These are phyloP conservation scores for Ruditapes philippinarum DNA, from an alignment of 1,140 invertebrate genomes.

Conservation along the genomic window DNA sequence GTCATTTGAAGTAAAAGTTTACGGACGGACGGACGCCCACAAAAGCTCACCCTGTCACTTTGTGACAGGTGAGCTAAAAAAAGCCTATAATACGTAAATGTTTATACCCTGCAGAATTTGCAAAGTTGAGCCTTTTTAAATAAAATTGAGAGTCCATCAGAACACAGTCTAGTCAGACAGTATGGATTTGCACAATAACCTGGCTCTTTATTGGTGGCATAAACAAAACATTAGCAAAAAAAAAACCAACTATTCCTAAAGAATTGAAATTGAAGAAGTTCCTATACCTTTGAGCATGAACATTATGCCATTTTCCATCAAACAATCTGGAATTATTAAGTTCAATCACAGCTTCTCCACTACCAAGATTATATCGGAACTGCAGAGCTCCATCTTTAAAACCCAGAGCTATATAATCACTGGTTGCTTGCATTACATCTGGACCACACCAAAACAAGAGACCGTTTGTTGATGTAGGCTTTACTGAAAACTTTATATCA, in stretches of 20 bases:
- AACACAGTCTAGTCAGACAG: too few relatives aligned
- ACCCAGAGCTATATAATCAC: slow-evolving; percentile 94
- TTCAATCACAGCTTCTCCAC: slow-evolving; percentile 90
- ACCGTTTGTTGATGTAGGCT: slow-evolving; percentile 90
- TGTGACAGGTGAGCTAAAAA: too few relatives aligned
- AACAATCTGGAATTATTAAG: slow-evolving; percentile 96
- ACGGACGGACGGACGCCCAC: too few relatives aligned
- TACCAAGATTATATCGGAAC: slow-evolving; percentile 90
- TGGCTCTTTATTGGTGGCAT: not conserved
- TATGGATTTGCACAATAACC: too few relatives aligned
- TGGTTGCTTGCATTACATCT: slow-evolving; percentile 83
- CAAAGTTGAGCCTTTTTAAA: too few relatives aligned
- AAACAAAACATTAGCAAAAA: not conserved
- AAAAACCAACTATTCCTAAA: not conserved
- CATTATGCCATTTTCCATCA: slow-evolving; percentile 96
- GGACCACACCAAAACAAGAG: slow-evolving; percentile 96
- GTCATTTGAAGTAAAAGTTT: too few relatives aligned
- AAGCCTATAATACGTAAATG: too few relatives aligned
- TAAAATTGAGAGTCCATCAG: too few relatives aligned
- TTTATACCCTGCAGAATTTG: too few relatives aligned
- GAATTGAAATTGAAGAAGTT: not conserved
- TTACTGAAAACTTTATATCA: slow-evolving; percentile 94
- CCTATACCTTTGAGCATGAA: slow-evolving; percentile 93
- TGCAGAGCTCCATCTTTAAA: slow-evolving; percentile 92
- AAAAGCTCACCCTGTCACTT: too few relatives aligned